Conservation (phyloP, 2,113 vertebrate genomes). For the Scophthalmus maximus region DNA sequence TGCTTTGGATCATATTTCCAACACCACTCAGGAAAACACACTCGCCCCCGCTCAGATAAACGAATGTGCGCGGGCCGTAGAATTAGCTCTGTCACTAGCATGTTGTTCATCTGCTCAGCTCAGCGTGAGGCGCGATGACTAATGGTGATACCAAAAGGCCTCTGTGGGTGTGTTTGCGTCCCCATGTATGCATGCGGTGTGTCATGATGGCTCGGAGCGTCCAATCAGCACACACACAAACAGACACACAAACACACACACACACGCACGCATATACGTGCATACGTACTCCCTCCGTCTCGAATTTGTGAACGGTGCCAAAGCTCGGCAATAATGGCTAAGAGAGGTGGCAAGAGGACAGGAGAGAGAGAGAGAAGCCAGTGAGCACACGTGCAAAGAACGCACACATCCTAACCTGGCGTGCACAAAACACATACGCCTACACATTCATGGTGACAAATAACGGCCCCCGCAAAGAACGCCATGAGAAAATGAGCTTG, state of each 20-base stretch:
- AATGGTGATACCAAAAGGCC: constrained; percentile 33
- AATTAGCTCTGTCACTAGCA: constrained; percentile 51
- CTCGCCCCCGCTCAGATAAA: constrained; percentile 9
- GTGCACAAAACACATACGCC: constrained; percentile 1
- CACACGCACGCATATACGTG: too few relatives aligned
- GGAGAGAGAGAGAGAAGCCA: neutral
- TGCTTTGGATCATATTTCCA: neutral
- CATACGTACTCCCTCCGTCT: too few relatives aligned
- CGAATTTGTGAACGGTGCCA: too few relatives aligned
- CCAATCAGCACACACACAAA: too few relatives aligned
- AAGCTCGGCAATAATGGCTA: constrained; percentile 8
- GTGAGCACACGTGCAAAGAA: constrained; percentile 22
- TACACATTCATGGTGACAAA: constrained; percentile 44
- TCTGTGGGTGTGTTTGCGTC: constrained; percentile 6
- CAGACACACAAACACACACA: neutral
- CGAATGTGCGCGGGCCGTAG: constrained; percentile 31
- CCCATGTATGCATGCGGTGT: constrained; percentile 1
- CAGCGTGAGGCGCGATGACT: constrained; percentile 58
- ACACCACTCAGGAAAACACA: constrained; percentile 11
- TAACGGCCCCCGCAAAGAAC: constrained; percentile 41
- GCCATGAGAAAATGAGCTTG: constrained; percentile 9
- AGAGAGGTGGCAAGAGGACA: neutral
- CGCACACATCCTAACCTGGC: neutral
- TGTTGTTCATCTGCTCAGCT: constrained; percentile 58
- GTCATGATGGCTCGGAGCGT: constrained; percentile 18